These are phyloP conservation scores for Aleiodes alternator DNA, from an alignment of 2,888 invertebrate genomes.

Conservation along the genomic window DNA sequence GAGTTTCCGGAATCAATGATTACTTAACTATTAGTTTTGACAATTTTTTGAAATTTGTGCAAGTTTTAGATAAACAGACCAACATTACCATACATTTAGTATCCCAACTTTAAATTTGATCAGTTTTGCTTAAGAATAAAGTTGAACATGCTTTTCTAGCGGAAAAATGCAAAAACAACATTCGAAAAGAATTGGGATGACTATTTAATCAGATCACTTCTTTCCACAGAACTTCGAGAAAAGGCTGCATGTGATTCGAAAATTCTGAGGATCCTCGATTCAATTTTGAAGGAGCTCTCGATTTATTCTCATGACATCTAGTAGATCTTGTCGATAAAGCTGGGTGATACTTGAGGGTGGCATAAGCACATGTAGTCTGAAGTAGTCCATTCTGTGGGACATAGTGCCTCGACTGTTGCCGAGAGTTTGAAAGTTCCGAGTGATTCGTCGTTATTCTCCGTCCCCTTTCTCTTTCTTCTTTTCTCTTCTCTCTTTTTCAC, in stretches of 20 bases:
- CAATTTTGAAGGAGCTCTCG: not conserved
- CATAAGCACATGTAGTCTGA: slow-evolving; percentile 17
- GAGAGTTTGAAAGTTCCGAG: slow-evolving; percentile 43
- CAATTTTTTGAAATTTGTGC: not conserved
- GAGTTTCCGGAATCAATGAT: slow-evolving; percentile 18
- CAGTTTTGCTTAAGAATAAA: too few relatives aligned
- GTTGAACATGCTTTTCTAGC: too few relatives aligned
- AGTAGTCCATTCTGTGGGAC: slow-evolving; percentile 23
- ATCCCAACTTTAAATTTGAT: too few relatives aligned
- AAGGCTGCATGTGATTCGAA: not conserved
- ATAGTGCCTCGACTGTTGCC: not conserved
- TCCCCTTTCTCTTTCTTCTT: too few relatives aligned
- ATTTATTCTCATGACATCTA: not conserved
- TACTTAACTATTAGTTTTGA: not conserved
- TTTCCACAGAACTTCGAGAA: not conserved
- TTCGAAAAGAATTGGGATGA: too few relatives aligned
- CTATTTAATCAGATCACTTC: too few relatives aligned
- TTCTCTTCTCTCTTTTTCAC: slow-evolving; percentile 32
- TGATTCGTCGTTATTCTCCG: slow-evolving; percentile 38
- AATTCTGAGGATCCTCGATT: not conserved
- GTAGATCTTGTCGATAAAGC: slow-evolving; percentile 17
- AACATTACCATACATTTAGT: too few relatives aligned
- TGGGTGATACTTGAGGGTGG: slow-evolving; percentile 20
- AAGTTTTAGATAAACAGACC: not conserved
- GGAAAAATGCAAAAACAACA: too few relatives aligned